These are phyloP conservation scores for Lordiphosa mommai DNA, from an alignment of 1,140 invertebrate species.

Conservation along the genomic window DNA sequence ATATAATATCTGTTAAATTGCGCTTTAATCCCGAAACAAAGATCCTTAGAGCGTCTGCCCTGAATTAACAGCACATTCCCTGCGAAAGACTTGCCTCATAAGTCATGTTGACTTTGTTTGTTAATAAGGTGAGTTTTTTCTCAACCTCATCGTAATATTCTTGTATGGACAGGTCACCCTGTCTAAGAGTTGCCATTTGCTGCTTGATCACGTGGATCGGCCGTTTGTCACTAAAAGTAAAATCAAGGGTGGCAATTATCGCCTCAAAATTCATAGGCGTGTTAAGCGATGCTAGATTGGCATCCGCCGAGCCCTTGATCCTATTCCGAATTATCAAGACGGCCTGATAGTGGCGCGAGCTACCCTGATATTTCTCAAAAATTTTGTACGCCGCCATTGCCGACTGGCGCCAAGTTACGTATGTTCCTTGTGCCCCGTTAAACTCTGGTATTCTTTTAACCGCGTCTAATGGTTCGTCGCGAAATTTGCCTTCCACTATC, in stretches of 20 bases:
- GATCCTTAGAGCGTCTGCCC: neutral
- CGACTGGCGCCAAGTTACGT: conserved; percentile 14
- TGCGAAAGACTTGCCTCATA: neutral
- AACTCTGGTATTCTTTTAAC: conserved; percentile 28
- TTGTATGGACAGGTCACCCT: neutral
- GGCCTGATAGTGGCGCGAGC: conserved; percentile 20
- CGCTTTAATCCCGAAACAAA: neutral
- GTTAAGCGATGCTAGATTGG: conserved; percentile 6
- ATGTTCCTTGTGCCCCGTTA: conserved; percentile 8
- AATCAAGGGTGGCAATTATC: neutral
- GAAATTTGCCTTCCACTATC: neutral
- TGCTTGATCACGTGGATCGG: conserved; percentile 12
- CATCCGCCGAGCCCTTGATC: conserved; percentile 7
- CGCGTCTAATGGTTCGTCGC: conserved; percentile 16
- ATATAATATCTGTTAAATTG: too few species aligned
- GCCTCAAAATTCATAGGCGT: conserved; percentile 15
- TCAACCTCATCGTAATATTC: conserved; percentile 2
- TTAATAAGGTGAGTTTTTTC: conserved; percentile 1
- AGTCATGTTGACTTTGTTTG: neutral
- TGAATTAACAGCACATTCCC: neutral
- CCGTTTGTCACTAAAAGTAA: conserved; percentile 16
- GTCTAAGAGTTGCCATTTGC: neutral
- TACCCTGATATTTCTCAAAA: conserved; percentile 8
- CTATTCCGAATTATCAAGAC: conserved; percentile 24
- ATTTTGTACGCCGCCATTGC: conserved; percentile 14